Evolutionary conservation across 2,888 invertebrate genomes (phyloP), one percentile per base, ranked within the genome.

Genomic region (Drosophila lutescens): DNA sequence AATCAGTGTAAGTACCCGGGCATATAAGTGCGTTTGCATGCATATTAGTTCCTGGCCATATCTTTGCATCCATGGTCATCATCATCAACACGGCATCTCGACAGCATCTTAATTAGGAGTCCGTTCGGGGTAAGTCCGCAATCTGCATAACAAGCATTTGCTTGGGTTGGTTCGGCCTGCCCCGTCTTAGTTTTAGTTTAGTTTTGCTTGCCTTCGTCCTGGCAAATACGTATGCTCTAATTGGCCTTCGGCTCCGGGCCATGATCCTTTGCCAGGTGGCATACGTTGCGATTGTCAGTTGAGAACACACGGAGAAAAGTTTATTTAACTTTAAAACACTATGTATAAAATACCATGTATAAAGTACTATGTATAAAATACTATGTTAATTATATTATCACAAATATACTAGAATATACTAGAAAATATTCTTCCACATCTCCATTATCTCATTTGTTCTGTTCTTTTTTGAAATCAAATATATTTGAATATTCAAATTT

Each of bases 81-180:
- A 66, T 63, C 63, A 66, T 65, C 63, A 59, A 36, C 34, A 55
- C 41, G 10, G 60, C 74, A 79, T 61, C 78, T 84, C 66, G 82
- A 83, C 86, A 83, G 80, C 74, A 86, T 83, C 83, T 83, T 86
- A 83, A 83, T 83, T 83, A 83, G 77, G 77, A 80, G 63, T 74
- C 75, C 74, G 78, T 79, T 72, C 72, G 78, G 77, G 61, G 72
- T 78, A 75, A 78, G 78, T 68, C 43, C 62, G 49, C 68, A 71
- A 74, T 77, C 75, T 66, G 67, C 74, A 73, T 80, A 76, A 69
- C 76, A 78, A 67, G 63, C 78, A 65, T 50, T 78, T 77, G 68
- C 62, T 53, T 47, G 58, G 40, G 30, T 54, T 26, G 44, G 17
- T 32, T 46, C 32, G 41, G 40, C 36, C 44, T 26, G 44, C n/a